Evolutionary conservation across 2,888 invertebrate genomes (phyloP), one percentile per base, ranked within the genome.

Genomic region (Anagyrus pseudococci): DNA sequence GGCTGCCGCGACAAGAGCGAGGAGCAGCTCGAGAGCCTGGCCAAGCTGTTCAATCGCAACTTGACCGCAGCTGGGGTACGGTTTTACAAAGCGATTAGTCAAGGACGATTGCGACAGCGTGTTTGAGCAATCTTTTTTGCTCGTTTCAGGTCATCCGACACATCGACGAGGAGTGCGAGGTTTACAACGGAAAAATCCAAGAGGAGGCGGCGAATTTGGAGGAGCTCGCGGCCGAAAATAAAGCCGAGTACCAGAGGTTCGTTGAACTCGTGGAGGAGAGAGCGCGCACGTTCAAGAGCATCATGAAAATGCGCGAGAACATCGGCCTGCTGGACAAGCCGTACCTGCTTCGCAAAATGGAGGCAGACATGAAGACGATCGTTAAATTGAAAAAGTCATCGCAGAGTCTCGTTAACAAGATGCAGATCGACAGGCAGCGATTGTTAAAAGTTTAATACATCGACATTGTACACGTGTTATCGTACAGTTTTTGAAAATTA

Each of bases 111-210:
- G n/a, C n/a, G n/a, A n/a, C n/a, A n/a, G n/a, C n/a, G n/a, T n/a
- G n/a, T n/a, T n/a, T n/a, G n/a, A n/a, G n/a, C n/a, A n/a, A n/a
- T n/a, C n/a, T n/a, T 29, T 29, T 29, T 7, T 10, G 29, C 29
- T 23, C 1, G 13, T 49, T 58, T 41, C 43, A 73, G 73, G 67
- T 58, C 33, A 64, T 72, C 50, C 56, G 65, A 40, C 69, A 72
- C 37, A 47, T 70, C 43, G 69, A 68, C 40, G 69, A 72, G 58
- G 60, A 64, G 19, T 57, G 23, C 19, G 67, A 69, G 10, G 44
- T 59, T 25, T 53, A 62, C 10, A 19, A 55, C 23, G 48, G 58
- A 7, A 64, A 69, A 15, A 58, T 67, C 1, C 52, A 49, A 7
- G 48, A 47, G 2, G 40, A 56, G 15, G n/a, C 43, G 1, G n/a